Percentiles rank a stretch among this genome's conserved stretches.
phyloP scores from a whole-genome alignment of 2,888 invertebrate species.

The Acrocyrtus sp. region DNA sequence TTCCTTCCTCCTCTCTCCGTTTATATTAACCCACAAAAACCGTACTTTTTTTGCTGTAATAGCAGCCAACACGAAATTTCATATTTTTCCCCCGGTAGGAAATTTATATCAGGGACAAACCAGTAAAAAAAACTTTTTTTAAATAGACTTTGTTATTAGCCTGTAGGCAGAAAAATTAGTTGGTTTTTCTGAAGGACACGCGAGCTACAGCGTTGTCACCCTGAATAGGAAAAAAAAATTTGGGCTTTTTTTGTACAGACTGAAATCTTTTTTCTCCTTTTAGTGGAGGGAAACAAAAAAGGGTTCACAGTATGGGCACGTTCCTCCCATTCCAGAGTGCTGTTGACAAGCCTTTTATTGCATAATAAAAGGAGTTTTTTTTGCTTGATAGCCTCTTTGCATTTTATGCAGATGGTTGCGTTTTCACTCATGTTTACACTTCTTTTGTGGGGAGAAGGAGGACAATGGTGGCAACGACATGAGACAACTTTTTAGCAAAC shows the following conservation, averaged over 20 bases:
- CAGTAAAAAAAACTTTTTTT: background rate
- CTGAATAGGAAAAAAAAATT: too few species aligned
- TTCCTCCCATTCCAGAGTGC: background rate
- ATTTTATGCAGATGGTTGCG: too few species aligned
- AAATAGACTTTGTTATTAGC: background rate
- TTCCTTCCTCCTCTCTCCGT: slow-evolving; percentile 3
- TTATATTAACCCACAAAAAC: background rate
- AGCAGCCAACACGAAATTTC: slow-evolving; percentile 4
- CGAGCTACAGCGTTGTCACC: too few species aligned
- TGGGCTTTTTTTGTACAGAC: background rate
- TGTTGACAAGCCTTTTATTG: background rate
- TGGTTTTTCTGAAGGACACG: background rate
- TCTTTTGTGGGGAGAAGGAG: background rate
- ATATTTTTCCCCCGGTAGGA: background rate
- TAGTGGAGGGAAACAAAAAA: background rate
- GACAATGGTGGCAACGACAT: too few species aligned
- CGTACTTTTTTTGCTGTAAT: background rate
- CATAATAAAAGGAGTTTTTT: background rate
- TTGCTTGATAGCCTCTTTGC: background rate
- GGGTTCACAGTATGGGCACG: background rate
- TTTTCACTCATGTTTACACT: background rate
- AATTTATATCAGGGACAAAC: background rate
- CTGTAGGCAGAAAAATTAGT: background rate
- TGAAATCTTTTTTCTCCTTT: background rate
- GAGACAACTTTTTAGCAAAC: too few species aligned